Percentiles rank a stretch among this genome's conserved stretches.
These are phyloP conservation scores for Cabera pusaria DNA, from an alignment of 2,888 invertebrate genomes.

Conservation along the genomic window DNA sequence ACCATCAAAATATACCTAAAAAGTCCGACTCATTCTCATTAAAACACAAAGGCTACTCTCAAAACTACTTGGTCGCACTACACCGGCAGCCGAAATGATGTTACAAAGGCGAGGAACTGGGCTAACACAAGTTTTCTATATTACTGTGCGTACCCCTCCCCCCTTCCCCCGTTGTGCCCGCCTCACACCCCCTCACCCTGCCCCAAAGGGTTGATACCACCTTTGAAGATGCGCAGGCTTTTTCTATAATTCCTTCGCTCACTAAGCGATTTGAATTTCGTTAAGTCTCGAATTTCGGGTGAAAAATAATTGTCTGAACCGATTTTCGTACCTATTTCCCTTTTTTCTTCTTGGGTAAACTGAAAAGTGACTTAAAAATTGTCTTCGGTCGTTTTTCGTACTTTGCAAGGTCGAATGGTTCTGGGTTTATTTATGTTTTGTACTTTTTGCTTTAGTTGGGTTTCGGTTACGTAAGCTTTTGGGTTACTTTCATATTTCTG, in stretches of 20 bases:
- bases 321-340: constrained; percentile 62
- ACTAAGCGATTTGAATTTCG: constrained; percentile 82
- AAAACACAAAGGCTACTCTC: constrained; percentile 44
- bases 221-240: constrained; percentile 82
- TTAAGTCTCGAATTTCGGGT: constrained; percentile 79
- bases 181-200: constrained; percentile 34
- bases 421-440: constrained; percentile 41
- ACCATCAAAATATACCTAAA: too few relatives aligned
- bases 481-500: constrained; percentile 8
- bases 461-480: constrained; percentile 14
- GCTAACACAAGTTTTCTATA: constrained; percentile 84
- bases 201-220: constrained; percentile 75
- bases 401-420: constrained; percentile 50
- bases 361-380: constrained; percentile 45
- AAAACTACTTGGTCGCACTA: constrained; percentile 43
- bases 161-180: constrained; percentile 29
- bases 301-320: constrained; percentile 80
- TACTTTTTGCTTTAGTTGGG: constrained; percentile 31
- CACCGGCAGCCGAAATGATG: constrained; percentile 78
- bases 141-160: constrained; percentile 70
- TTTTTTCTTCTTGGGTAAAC: constrained; percentile 45
- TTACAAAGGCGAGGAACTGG: constrained; percentile 83
- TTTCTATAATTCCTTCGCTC: constrained; percentile 79
- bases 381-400: constrained; percentile 41
- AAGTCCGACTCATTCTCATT: constrained; percentile 7